These are phyloP conservation scores for Peromyscus eremicus DNA, from an alignment of 2,797 vertebrate genomes.

Conservation along the genomic window DNA sequence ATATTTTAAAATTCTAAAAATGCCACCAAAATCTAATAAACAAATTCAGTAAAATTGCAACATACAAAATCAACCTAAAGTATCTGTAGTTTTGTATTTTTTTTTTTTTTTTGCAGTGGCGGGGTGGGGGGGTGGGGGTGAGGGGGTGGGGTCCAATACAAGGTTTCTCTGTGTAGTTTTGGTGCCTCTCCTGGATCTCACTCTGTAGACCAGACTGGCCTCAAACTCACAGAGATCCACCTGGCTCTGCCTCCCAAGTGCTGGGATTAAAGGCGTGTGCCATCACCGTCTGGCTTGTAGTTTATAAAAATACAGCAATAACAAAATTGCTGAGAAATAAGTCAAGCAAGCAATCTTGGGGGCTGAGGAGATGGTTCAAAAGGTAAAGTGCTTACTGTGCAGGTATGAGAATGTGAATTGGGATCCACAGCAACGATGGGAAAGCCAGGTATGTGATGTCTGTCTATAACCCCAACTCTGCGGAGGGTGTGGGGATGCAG, in stretches of 20 bases:
- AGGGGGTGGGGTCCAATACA: too few relatives aligned
- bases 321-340: neutral
- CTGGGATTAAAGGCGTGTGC: too few relatives aligned
- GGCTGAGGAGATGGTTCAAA: neutral
- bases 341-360: neutral
- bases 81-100: neutral
- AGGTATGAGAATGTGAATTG: too few relatives aligned
- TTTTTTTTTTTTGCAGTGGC: too few relatives aligned
- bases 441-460: neutral
- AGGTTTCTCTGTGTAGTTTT: too few relatives aligned
- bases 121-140: too few relatives aligned
- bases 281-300: too few relatives aligned
- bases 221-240: too few relatives aligned
- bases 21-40: neutral
- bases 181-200: too few relatives aligned
- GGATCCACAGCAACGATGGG: neutral
- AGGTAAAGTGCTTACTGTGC: neutral
- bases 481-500: neutral
- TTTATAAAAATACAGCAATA: neutral
- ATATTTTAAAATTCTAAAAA: neutral
- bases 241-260: too few relatives aligned
- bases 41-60: neutral
- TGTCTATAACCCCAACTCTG: neutral
- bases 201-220: too few relatives aligned
- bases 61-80: neutral